phyloP scores from a whole-genome alignment of 1,140 invertebrate species.

The Acyrthosiphon pisum region DNA sequence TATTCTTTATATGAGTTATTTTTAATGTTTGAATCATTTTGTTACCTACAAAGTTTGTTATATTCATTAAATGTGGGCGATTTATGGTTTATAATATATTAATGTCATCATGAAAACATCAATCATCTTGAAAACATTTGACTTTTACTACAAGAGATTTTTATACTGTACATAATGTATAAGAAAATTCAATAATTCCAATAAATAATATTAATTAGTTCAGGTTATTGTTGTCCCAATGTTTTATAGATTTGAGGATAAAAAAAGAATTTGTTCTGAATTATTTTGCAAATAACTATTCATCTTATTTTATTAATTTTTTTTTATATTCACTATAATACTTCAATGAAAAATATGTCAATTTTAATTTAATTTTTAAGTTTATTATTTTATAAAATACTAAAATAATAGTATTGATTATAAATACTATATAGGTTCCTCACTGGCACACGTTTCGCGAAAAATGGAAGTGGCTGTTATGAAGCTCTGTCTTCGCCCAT shows the following conservation, averaged over 20 bases:
- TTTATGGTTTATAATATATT: too few relatives aligned
- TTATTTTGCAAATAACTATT: too few relatives aligned
- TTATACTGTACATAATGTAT: background rate
- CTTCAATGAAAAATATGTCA: background rate
- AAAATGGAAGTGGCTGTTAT: too few relatives aligned
- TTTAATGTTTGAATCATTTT: background rate
- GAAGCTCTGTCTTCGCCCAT: too few relatives aligned
- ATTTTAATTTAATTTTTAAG: background rate
- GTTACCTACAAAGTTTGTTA: background rate
- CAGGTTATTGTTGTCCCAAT: background rate
- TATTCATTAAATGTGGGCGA: background rate
- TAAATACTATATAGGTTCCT: too few relatives aligned
- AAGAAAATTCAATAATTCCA: background rate
- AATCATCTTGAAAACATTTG: too few relatives aligned
- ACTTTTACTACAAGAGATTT: background rate
- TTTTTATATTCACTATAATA: background rate
- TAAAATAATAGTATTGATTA: too few relatives aligned
- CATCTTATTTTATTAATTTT: background rate
- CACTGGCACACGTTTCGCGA: too few relatives aligned
- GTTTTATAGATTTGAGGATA: background rate
- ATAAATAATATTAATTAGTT: background rate
- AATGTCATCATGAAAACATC: too few relatives aligned
- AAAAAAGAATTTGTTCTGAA: background rate
- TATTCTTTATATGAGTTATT: background rate
- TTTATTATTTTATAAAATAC: too few relatives aligned